Base-by-base conservation (phyloP, 1,140 invertebrate species). In the Sinonovacula constricta region DNA sequence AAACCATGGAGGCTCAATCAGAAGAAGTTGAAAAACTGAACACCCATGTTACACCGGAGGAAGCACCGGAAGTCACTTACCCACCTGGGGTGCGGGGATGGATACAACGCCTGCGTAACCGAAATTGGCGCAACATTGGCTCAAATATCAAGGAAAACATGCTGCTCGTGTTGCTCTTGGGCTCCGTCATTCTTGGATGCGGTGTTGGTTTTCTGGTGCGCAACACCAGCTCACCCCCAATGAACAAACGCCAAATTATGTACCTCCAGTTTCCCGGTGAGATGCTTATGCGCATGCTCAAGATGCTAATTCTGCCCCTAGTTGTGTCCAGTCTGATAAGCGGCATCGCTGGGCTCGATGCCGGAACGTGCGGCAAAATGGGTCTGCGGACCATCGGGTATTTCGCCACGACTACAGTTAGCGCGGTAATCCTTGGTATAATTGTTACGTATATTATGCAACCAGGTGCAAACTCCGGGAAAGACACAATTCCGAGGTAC, bases 391-490 rank as follows among this genome's bases (percentile, higher is more conserved):
- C 97, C 12, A 95, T 98, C 69, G 93, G 94, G 26, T 99, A 98
- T 91, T 99, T 99, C 90, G 94, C 96, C 86, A 94, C 94, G 10
- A 99, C 97, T 12, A 99, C 97, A 0, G 90, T 98, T 22, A 51
- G 88, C 45, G 85, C 86, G 2, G 89, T 90, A 12, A 81, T 88
- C 34, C 74, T 89, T 12, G 89, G 88, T 18, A 89, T 90, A 30
- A 85, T 90, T 18, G 83, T 91, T 78, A 84, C 83, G 12, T 84
- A 87, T 22, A 85, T 84, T 26, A 91, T 91, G 22, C 78, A 86
- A 54, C 90, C 90, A 0, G 90, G 90, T 3, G 92, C 89, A 59
- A 87, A 93, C 24, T 88, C 90, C 4, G 85, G 83, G 88, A 56
- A 70, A 34, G 79, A 65, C 45, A 72, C 82, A 26, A 81, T 89